These are phyloP conservation scores for Zonotrichia leucophrys DNA, from an alignment of 2,113 vertebrate genomes.

Conservation along the genomic window DNA sequence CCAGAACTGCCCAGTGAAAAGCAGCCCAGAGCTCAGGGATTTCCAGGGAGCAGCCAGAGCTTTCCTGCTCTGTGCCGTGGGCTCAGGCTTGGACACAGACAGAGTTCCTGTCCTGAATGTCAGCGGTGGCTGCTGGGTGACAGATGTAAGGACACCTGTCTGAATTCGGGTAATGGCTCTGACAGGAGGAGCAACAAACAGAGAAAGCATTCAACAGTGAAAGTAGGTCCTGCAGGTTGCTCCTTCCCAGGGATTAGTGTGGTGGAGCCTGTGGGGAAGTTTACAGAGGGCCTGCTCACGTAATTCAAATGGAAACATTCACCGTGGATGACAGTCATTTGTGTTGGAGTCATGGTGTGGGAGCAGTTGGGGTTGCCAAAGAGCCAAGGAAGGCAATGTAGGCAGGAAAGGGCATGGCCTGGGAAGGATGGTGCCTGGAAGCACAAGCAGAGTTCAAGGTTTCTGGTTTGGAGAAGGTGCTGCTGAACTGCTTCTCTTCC, in stretches of 20 bases:
- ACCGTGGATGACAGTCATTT: constrained; percentile 46
- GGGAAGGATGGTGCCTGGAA: constrained; percentile 15
- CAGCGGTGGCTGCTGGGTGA: background rate
- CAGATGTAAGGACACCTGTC: background rate
- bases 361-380: constrained; percentile 48
- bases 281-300: constrained; percentile 40
- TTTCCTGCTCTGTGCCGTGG: background rate
- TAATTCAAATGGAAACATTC: constrained; percentile 32
- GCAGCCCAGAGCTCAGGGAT: background rate
- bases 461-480: background rate
- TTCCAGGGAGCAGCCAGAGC: background rate
- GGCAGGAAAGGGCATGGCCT: constrained; percentile 6
- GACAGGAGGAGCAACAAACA: background rate
- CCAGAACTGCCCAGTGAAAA: background rate
- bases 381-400: background rate
- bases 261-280: constrained; percentile 48
- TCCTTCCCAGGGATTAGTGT: constrained; percentile 43
- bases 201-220: constrained; percentile 42
- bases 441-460: background rate
- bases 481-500: background rate
- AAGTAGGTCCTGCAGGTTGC: constrained; percentile 50
- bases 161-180: background rate
- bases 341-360: constrained; percentile 44
- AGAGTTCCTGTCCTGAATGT: background rate
- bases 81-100: background rate